Evolutionary conservation across 53 echinoderm and acorn worm species (phyloP), one percentile per base, ranked within the genome.

Genomic region (Hippasteria phrygiana): DNA sequence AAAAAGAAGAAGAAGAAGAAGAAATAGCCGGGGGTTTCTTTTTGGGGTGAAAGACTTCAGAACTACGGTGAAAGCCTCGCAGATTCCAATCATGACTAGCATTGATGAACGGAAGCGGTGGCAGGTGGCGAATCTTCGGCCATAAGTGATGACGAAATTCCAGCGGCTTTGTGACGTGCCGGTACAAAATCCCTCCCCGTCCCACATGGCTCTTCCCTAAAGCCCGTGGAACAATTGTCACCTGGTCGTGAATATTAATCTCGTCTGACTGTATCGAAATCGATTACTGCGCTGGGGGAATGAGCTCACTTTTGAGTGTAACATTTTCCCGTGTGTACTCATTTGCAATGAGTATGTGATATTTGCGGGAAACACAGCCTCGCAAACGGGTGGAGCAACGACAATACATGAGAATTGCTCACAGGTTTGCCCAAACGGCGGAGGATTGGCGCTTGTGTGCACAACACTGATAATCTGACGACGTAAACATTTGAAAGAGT

Each of bases 101-200:
- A 71, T 42, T 31, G 38, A 53, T 70, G 85, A 85, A 64, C 85
- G 85, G 85, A 85, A 85, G 71, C 71, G 85, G 79, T 35, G 47
- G 85, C 85, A 85, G 85, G 85, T 85, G 85, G 42, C 18, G 7
- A 56, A 20, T 7, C 22, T 59, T 78, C 22, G 6, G 38, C 55
- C 31, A 5, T 8, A 59, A 78, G 56, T 37, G 53, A 70, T 48
- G 71, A 70, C 70, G 85, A 85, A 9, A 71, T 35, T 32, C 85
- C 53, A 71, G 35, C 65, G 35, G 59, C 79, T 33, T 41, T 55
- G 40, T 79, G 79, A 79, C 79, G 79, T 55, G 62, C 4, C 41
- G 26, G 74, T 4, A 55, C 35, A 27, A 16, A 22, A 55, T 35
- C 62, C 24, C 38, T 11, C 59, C 77, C 36, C 38, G 6, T n/a